Base-by-base conservation (phyloP, 2,113 vertebrate species). In the Cyrtonyx montezumae region DNA sequence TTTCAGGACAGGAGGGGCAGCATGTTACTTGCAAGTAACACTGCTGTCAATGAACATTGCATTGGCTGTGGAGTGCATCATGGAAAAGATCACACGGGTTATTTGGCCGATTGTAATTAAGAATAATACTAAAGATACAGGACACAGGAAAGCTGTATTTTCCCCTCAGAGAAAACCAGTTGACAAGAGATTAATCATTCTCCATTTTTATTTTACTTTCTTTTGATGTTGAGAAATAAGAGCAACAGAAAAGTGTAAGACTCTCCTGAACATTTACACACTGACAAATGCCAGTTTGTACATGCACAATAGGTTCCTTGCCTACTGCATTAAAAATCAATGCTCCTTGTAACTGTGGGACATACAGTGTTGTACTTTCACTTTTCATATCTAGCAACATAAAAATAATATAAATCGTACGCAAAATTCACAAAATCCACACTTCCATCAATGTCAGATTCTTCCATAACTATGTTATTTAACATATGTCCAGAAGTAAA, bases 21-120 rank as follows among this genome's bases (percentile, higher is more conserved):
- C 20, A 28, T 32, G 71, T 51, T 65, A 89, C 8, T 59, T 67
- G 53, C 28, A 68, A 0, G 0, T 30, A 67, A 62, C 7, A 1
- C 36, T 51, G 46, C 10, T 49, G 49, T 55, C 45, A 30, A 22
- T 56, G 15, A 67, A 25, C 13, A 26, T 56, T 58, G 30, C 11
- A 14, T 14, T 25, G n/a, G 11, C 42, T 5, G 11, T 34, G 21
- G 13, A 17, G 45, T 8, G 2, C n/a, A 7, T 30, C 3, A 2
- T 58, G 48, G 17, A 67, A 82, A 11, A 9, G 5, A 69, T 58
- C 23, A 46, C 48, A 62, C 1, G 3, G 12, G 4, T 73, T 62
- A 26, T 82, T 73, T 55, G 37, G 34, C 4, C 63, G 67, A 28
- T 59, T 92, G 79, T 79, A 11, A n/a, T 84, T 59, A 51, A 26